Percentiles rank a stretch among this genome's conserved stretches.
Evolutionary conservation across 2,888 invertebrate species (phyloP).

Genomic region (Agrochola lota): DNA sequence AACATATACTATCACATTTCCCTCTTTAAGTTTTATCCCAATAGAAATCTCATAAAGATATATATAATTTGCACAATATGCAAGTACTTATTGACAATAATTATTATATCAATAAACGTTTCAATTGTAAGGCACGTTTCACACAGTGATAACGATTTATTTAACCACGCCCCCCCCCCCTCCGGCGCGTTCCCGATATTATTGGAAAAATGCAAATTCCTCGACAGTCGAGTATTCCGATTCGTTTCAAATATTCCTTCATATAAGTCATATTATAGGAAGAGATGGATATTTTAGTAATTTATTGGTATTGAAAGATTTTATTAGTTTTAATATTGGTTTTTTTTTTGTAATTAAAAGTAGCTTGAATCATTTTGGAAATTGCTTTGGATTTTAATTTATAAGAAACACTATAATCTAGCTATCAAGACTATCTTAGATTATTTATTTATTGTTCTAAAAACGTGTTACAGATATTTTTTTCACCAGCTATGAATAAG

Average conservation of each 20-base stretch:
- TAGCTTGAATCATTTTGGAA: neutral
- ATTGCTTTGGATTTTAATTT: neutral
- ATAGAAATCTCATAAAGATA: neutral
- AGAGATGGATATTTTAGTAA: neutral
- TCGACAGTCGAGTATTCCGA: conserved; percentile 27
- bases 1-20: neutral
- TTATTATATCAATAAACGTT: neutral
- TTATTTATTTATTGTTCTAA: too few species aligned
- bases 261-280: conserved; percentile 22
- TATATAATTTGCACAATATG: neutral
- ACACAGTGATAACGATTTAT: conserved; percentile 25
- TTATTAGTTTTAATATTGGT: neutral
- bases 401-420: too few species aligned
- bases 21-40: neutral
- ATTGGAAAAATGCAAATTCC: conserved; percentile 57
- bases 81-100: neutral
- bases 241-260: conserved; percentile 45
- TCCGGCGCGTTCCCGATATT: conserved; percentile 13
- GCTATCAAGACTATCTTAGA: neutral
- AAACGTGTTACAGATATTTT: too few species aligned
- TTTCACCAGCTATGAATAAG: too few species aligned
- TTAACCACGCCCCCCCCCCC: neutral
- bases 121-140: conserved; percentile 3
- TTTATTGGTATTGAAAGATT: neutral
- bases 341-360: neutral